phyloP scores from a whole-genome alignment of 2,888 invertebrate species.

The Cheilosia soror region DNA sequence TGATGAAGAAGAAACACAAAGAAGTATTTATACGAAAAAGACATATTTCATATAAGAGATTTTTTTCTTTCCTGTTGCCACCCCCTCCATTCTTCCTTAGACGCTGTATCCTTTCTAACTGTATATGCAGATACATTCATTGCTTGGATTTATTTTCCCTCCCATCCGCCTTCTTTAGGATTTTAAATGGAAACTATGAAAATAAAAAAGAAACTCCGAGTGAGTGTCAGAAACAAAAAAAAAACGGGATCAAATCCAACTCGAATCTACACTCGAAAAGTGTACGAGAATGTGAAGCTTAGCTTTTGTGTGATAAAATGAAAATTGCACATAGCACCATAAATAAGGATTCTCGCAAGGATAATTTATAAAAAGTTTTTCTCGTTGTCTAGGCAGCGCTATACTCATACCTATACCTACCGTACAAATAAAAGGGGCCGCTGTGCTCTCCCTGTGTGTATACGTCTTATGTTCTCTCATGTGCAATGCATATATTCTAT shows the following conservation, averaged over 20 bases:
- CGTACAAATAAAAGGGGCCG: slow-evolving; percentile 40
- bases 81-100: background rate
- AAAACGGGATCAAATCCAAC: slow-evolving; percentile 60
- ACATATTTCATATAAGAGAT: slow-evolving; percentile 57
- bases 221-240: slow-evolving; percentile 23
- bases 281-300: slow-evolving; percentile 77
- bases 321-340: slow-evolving; percentile 83
- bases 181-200: slow-evolving; percentile 61
- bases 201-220: slow-evolving; percentile 27
- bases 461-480: slow-evolving; percentile 63
- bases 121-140: slow-evolving; percentile 58
- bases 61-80: slow-evolving; percentile 29
- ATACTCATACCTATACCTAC: slow-evolving; percentile 4
- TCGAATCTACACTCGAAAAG: slow-evolving; percentile 65
- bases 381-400: slow-evolving; percentile 64
- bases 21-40: slow-evolving; percentile 30
- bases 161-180: slow-evolving; percentile 5
- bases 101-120: slow-evolving; percentile 38
- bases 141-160: slow-evolving; percentile 29
- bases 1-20: slow-evolving; percentile 46
- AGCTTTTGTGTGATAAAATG: slow-evolving; percentile 83
- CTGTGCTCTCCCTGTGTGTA: slow-evolving; percentile 16
- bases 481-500: slow-evolving; percentile 68
- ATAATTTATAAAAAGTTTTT: slow-evolving; percentile 83
- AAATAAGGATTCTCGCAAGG: slow-evolving; percentile 84